These are phyloP conservation scores for Mus musculus DNA, from an alignment of 2,113 vertebrate genomes.

Conservation along the genomic window GRCm39 chr6:71926001-71926500, in stretches of 20 bases:
- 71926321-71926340: slow-evolving; percentile 95
- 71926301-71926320: background rate
- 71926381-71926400: slow-evolving; percentile 97
- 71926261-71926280: background rate
- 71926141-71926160: background rate
- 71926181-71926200: background rate
- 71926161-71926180: background rate
- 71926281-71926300: background rate
- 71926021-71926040: background rate
- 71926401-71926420: slow-evolving; percentile 97
- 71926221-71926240: background rate
- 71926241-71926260: background rate
- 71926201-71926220: background rate
- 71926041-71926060: background rate
- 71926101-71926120: background rate
- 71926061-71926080: background rate
- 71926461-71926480: slow-evolving; percentile 96
- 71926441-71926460: slow-evolving; percentile 95
- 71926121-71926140: background rate
- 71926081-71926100: background rate
- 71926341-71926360: slow-evolving; percentile 94
- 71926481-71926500: slow-evolving; percentile 98
- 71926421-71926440: slow-evolving; percentile 94
- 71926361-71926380: slow-evolving; percentile 99
- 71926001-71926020: no score